Evolutionary conservation across 2,888 invertebrate genomes (phyloP).

Genomic region (Octodonta nipae): DNA sequence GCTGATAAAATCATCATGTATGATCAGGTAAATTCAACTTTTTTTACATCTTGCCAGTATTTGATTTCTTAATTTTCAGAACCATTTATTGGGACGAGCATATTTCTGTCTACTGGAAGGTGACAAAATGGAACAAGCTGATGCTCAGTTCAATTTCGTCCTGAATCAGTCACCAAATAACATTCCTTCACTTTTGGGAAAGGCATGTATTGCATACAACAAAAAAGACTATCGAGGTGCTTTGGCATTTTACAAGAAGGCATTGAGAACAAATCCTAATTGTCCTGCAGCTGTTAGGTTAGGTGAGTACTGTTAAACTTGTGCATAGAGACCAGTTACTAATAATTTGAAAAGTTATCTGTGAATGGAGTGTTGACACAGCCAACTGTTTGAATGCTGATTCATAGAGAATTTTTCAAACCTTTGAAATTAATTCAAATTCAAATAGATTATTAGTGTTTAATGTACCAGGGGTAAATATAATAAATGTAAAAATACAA

Average conservation of each 20-base stretch:
- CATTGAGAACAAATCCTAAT: conserved; percentile 85
- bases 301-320: conserved; percentile 15
- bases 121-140: conserved; percentile 99
- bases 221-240: conserved; percentile 92
- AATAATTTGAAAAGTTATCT: too few species aligned
- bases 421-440: too few species aligned
- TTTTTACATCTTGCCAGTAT: neutral
- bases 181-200: conserved; percentile 91
- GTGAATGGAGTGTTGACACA: too few species aligned
- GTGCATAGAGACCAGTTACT: neutral
- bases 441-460: too few species aligned
- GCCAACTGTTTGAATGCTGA: too few species aligned
- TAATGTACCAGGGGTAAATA: too few species aligned
- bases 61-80: conserved; percentile 40
- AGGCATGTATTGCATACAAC: conserved; percentile 98
- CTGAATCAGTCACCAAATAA: conserved; percentile 88
- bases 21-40: conserved; percentile 75
- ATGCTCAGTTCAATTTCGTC: conserved; percentile 98
- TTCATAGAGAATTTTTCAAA: too few species aligned
- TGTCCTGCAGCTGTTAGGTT: conserved; percentile 93
- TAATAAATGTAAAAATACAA: too few species aligned
- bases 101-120: conserved; percentile 97
- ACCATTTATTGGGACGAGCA: conserved; percentile 92
- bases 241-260: conserved; percentile 94
- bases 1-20: conserved; percentile 99